Percentiles rank a stretch among this genome's conserved stretches.
Conservation (phyloP, 2,113 vertebrate species). For the Pseudorasbora parva region DNA sequence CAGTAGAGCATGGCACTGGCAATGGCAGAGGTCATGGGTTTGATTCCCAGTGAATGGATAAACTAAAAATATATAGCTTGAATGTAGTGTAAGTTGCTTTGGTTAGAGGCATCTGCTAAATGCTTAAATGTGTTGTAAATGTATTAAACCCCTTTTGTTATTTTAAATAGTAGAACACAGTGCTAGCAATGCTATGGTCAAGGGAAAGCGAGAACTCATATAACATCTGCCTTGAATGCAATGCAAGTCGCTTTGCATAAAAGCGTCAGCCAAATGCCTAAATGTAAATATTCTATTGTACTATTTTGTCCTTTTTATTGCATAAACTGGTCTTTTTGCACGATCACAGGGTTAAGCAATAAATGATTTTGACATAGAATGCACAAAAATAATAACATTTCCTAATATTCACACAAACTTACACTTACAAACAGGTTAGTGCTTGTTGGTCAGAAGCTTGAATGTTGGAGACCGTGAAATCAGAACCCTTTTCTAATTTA, state of each 20-base stretch:
- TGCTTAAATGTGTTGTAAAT: neutral
- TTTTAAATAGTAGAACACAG: neutral
- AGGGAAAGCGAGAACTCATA: neutral
- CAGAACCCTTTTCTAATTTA: conserved; percentile 36
- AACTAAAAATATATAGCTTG: neutral
- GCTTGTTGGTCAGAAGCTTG: neutral
- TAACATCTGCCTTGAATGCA: neutral
- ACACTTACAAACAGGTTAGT: neutral
- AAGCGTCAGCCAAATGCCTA: neutral
- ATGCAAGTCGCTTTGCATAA: neutral
- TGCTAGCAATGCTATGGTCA: neutral
- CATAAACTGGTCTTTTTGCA: neutral
- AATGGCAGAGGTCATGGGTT: neutral
- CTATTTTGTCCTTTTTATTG: neutral
- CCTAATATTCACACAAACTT: conserved; percentile 3
- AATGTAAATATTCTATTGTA: neutral
- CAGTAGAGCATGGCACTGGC: neutral
- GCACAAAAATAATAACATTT: neutral
- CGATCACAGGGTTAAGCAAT: neutral
- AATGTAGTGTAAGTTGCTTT: neutral
- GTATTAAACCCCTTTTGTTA: neutral
- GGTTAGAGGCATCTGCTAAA: neutral
- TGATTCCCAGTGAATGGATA: neutral
- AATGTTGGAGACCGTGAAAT: neutral
- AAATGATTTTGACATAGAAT: neutral